These are phyloP conservation scores for Stigmatopora nigra DNA, from an alignment of 2,113 vertebrate genomes.

Conservation along the genomic window DNA sequence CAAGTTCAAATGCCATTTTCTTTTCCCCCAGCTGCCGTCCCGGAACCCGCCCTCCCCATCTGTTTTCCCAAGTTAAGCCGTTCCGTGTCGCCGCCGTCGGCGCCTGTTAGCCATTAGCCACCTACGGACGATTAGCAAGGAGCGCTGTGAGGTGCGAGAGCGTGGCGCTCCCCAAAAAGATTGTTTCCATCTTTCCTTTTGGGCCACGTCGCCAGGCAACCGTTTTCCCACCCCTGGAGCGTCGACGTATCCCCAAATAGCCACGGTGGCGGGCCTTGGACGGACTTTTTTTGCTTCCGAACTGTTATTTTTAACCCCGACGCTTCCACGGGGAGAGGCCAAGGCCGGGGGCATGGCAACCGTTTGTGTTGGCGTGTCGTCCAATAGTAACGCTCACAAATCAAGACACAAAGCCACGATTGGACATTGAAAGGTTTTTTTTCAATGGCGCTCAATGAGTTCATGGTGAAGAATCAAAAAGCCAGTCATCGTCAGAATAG, in stretches of 20 bases:
- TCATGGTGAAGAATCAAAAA: not conserved
- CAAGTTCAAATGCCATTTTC: not conserved
- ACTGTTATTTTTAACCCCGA: conserved; percentile 61
- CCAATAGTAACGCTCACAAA: not conserved
- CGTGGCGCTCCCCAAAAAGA: conserved; percentile 27
- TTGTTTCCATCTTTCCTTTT: conserved; percentile 48
- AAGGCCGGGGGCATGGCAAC: conserved; percentile 50
- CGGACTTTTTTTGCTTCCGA: conserved; percentile 58
- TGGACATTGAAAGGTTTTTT: too few species aligned
- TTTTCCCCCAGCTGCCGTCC: conserved; percentile 5
- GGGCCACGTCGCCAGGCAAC: conserved; percentile 29
- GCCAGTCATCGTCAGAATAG: not conserved
- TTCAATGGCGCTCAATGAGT: too few species aligned
- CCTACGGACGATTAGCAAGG: conserved; percentile 66
- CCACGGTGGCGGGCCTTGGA: conserved; percentile 49
- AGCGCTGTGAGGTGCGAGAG: conserved; percentile 69
- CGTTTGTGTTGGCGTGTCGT: conserved; percentile 33
- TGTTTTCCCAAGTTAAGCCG: conserved; percentile 42
- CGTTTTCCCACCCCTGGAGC: conserved; percentile 53
- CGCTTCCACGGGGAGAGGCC: conserved; percentile 40
- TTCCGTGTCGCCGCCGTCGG: conserved; percentile 26
- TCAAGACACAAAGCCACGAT: not conserved
- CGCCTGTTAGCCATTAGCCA: conserved; percentile 65
- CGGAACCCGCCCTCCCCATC: conserved; percentile 50
- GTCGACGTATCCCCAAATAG: conserved; percentile 61